Evolutionary conservation across 1,140 invertebrate genomes (phyloP), one percentile per base, ranked within the genome.

Genomic region (Ephestia elutella): DNA sequence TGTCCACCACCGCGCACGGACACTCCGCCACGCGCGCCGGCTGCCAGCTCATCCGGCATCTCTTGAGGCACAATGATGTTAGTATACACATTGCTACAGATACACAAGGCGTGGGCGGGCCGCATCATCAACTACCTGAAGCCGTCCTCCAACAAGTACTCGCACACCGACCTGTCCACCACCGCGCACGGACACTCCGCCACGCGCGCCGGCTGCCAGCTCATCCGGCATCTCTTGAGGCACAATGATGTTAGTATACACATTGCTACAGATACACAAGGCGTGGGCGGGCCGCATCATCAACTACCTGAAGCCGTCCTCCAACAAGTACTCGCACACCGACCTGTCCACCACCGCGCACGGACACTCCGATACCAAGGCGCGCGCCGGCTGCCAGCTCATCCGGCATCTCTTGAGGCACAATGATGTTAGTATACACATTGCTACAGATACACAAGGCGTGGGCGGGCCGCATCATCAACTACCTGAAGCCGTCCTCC

Each of bases 61-160:
- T 87, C n/a, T 38, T 87, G 56, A 68, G 62, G 25, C 80, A 86
- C 49, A 79, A 82, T 65, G 82, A 85, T 63, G 85, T 86, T 56
- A 83, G 79, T 78, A 64, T 32, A 20, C 13, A 51, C 15, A 15
- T 17, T 55, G 1, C 32, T 35, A 9, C 13, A 13, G 3, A 35
- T 35, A 35, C 92, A 95, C 76, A 92, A 92, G 50, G 80, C 91
- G n/a, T 98, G 98, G 87, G 89, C 97, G 0, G 93, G 94, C 62
- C 92, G 94, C 30, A 89, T 99, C 2, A 90, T 97, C 0, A 93
- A 94, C 62, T 98, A 97, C 80, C 96, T 94, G 75, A 95, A 95
- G 78, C 97, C 97, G 0, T 95, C 94, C 15, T 94, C 93, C 56
- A 96, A 97, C 80, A 93, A 93, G 55, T 98, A 96, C 86, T 97